phyloP scores from a whole-genome alignment of 2,888 invertebrate genomes.

The Heteromyza rotundicornis region DNA sequence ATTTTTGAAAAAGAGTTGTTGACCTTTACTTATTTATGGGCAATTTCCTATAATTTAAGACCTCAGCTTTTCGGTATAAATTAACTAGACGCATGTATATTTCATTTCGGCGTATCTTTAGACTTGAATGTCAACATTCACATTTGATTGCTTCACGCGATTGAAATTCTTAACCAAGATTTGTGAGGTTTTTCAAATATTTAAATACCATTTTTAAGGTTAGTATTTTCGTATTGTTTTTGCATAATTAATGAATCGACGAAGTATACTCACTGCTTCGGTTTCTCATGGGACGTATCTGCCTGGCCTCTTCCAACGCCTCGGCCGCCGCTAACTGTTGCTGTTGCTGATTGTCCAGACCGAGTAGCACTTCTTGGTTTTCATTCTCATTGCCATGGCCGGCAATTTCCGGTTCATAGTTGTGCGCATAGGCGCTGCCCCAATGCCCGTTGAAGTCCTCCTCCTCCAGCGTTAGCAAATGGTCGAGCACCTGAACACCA shows the following conservation, averaged over 20 bases:
- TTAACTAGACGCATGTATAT: too few species aligned
- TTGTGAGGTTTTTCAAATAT: neutral
- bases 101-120: too few species aligned
- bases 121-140: too few species aligned
- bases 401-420: slow-evolving; percentile 53
- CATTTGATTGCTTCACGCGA: too few species aligned
- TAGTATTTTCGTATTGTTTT: slow-evolving; percentile 28
- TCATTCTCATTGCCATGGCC: slow-evolving; percentile 28
- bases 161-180: too few species aligned
- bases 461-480: slow-evolving; percentile 68
- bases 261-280: neutral
- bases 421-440: slow-evolving; percentile 59
- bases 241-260: neutral
- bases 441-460: slow-evolving; percentile 61
- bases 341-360: slow-evolving; percentile 30
- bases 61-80: neutral
- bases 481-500: slow-evolving; percentile 69
- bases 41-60: slow-evolving; percentile 26
- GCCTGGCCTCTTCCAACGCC: too few species aligned
- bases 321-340: too few species aligned
- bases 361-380: slow-evolving; percentile 47
- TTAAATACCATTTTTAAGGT: slow-evolving; percentile 1
- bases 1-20: slow-evolving; percentile 32
- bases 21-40: slow-evolving; percentile 37
- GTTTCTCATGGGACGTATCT: too few species aligned